Base-by-base conservation (phyloP, 2,888 invertebrate species). In the Helleia helle region DNA sequence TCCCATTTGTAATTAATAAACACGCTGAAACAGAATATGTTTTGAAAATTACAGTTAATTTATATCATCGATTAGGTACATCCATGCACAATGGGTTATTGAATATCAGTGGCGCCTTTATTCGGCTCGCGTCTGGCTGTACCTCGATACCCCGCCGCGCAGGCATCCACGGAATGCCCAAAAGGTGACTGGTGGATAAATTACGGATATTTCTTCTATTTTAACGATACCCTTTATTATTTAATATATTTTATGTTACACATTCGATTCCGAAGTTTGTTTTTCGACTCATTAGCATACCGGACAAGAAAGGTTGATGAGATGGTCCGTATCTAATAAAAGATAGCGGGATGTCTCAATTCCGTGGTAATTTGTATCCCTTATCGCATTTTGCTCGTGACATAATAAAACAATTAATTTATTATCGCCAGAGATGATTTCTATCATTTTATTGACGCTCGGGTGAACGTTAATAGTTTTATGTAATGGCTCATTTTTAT, bases 161-260 rank as follows among this genome's bases (percentile, higher is more conserved):
- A 59, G 81, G 81, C 71, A 84, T 81, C 76, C 70, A 67, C 69
- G 81, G 83, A 79, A 84, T 84, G 79, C 75, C 69, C 71, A 75
- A 81, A 80, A 84, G 84, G 84, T 84, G 84, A 83, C 81, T 83
- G 72, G 71, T 69, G 81, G 77, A 84, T 84, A 84, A 83, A 84
- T 84, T 83, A 84, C 83, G 66, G 62, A 72, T 76, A 81, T 84
- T 81, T 84, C 79, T 77, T 80, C 72, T 73, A 76, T 84, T 84
- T 84, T 84, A 84, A 84, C 80, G 84, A 84, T 80, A 72, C 77
- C 70, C 73, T 80, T 81, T 83, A 84, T 83, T 81, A 79, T 83
- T 83, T 83, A 81, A 84, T 83, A 83, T 84, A 83, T 81, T 66
- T 76, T 76, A 77, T 76, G 81, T 84, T 84, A 83, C 84, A 81